A percentile compares a stretch with the other conserved stretches of the same genome.
Evolutionary conservation across 2,113 vertebrate genomes (phyloP).

Genomic region (Zosterops lateralis): DNA sequence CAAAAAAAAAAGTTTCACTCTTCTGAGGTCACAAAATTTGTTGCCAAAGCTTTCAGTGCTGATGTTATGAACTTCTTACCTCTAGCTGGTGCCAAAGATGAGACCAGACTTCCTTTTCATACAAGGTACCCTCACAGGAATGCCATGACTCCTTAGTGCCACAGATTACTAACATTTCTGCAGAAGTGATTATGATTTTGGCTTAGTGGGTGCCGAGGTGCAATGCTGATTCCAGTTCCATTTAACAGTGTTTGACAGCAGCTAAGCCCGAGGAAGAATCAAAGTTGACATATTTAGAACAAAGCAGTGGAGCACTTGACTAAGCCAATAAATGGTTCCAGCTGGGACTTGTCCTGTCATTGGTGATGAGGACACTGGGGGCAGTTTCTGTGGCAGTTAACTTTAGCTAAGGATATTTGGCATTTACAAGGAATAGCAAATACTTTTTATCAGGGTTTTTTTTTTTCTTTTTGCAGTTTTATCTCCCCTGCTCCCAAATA

Average conservation of each 20-base stretch:
- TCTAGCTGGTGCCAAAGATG: neutral
- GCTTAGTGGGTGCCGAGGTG: constrained; percentile 45
- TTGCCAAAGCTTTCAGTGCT: neutral
- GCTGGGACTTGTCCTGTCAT: constrained; percentile 52
- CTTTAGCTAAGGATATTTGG: neutral
- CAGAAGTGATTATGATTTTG: constrained; percentile 42
- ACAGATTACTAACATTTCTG: neutral
- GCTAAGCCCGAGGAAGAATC: constrained; percentile 50
- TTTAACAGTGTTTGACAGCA: constrained; percentile 68
- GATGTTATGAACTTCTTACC: neutral
- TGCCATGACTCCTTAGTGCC: neutral
- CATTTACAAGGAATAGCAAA: neutral
- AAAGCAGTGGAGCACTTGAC: constrained; percentile 57
- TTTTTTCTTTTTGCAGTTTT: neutral
- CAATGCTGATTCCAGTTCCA: constrained; percentile 36
- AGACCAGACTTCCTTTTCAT: neutral
- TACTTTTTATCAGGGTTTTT: neutral
- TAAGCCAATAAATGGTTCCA: constrained; percentile 66
- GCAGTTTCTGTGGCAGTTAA: neutral
- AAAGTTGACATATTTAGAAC: constrained; percentile 68
- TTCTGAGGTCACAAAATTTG: neutral
- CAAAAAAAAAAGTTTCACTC: neutral
- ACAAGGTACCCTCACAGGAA: neutral
- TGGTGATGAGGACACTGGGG: neutral
- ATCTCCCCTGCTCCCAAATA: neutral